Base-by-base conservation (phyloP, 2,888 invertebrate species). In the Pardosa pseudoannulata region DNA sequence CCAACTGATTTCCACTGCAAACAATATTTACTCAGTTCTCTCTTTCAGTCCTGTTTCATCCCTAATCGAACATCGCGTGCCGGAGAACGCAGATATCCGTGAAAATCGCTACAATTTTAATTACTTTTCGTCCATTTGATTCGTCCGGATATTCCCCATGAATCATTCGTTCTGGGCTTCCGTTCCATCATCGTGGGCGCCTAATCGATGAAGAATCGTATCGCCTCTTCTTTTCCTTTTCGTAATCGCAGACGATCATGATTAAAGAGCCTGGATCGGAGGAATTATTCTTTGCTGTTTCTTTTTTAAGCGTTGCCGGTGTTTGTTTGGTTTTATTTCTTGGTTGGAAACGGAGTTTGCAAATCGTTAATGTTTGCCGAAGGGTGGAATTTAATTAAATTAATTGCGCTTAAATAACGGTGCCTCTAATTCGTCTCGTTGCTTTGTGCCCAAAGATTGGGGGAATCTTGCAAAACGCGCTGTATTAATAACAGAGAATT, bases 41-140 rank as follows among this genome's bases (percentile, higher is more conserved):
- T 32, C 19, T n/a, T 9, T n/a, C 32, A 32, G 67, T 32, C 6
- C 13, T 19, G 19, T 32, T 32, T 67, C 67, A 67, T 41, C 7
- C 41, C 41, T 50, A 72, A 83, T 83, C 85, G 85, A 86, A 79
- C 73, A 73, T 86, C 74, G 79, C 85, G 85, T 86, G 85, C 46
- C 23, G 11, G 16, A 29, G 19, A 28, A 32, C 31, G 65, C 79
- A 39, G 74, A 79, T 83, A 86, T 86, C 85, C 79, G 85, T 86
- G 85, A 86, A 86, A 74, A 86, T 86, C 85, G 79, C 74, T 86
- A 86, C 85, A 86, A 86, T 86, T 86, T 86, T 86, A 86, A 86
- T 86, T 86, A 86, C 85, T 86, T 86, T 86, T 83, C 85, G 79
- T 86, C 85, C 85, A 86, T 79, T 86, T 86, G 85, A 86, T 86